Conservation (phyloP, 2,797 vertebrate genomes). For the Rhynchotus rufescens region DNA sequence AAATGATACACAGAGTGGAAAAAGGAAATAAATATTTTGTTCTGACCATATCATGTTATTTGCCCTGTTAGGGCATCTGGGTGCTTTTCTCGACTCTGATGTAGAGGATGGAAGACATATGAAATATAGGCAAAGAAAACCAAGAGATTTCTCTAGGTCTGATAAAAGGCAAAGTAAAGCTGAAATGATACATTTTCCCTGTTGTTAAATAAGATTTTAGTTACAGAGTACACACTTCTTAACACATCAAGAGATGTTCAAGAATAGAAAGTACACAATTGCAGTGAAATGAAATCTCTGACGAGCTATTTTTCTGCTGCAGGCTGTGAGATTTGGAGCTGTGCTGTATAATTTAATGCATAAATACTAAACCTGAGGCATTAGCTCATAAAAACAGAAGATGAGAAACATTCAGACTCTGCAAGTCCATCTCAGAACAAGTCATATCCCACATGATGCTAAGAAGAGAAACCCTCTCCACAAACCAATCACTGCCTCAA, state of each 20-base stretch:
- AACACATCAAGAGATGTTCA: neutral
- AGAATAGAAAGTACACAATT: constrained; percentile 20
- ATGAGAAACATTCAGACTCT: neutral
- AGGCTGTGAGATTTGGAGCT: constrained; percentile 18
- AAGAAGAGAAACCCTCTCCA: neutral
- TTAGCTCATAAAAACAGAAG: neutral
- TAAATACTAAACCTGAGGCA: constrained; percentile 6
- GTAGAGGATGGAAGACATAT: neutral
- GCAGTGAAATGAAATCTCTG: neutral
- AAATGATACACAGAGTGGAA: neutral
- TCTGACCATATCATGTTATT: neutral
- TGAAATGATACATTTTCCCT: neutral
- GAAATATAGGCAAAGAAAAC: neutral
- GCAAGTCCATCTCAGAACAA: neutral
- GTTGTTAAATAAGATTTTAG: constrained; percentile 17
- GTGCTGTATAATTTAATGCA: constrained; percentile 4
- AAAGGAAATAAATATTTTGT: neutral
- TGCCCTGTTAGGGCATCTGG: neutral
- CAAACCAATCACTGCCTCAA: neutral
- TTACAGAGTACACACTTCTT: neutral
- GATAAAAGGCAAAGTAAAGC: neutral
- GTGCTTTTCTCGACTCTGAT: neutral
- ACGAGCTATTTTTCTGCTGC: constrained; percentile 28
- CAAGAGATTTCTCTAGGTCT: neutral
- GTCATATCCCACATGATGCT: neutral